Evolutionary conservation across 92 coral and sea anemone genomes (phyloP).

Genomic region (Epizoanthus scotinus): DNA sequence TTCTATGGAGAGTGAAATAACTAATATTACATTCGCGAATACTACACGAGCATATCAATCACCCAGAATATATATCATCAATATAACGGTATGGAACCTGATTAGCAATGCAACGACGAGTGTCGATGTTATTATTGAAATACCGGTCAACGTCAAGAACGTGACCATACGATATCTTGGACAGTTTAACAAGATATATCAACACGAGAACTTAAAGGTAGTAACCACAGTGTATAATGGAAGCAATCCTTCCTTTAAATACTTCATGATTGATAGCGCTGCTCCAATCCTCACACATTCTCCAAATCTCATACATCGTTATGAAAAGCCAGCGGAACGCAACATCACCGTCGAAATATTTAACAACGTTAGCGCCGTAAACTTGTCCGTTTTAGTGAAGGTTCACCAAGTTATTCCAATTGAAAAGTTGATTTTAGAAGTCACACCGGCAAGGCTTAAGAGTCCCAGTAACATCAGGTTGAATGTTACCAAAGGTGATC

Average conservation of each 20-base stretch:
- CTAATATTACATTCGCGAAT: not conserved
- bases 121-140: constrained; percentile 32
- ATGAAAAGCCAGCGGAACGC: constrained; percentile 42
- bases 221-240: constrained; percentile 37
- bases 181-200: constrained; percentile 47
- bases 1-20: not conserved
- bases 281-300: constrained; percentile 17
- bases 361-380: constrained; percentile 52
- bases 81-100: constrained; percentile 18
- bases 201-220: constrained; percentile 38
- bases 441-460: constrained; percentile 12
- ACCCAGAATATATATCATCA: constrained; percentile 37
- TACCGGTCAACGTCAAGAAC: constrained; percentile 15
- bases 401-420: constrained; percentile 31
- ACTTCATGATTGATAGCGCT: constrained; percentile 42
- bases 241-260: constrained; percentile 41
- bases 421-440: constrained; percentile 26
- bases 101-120: constrained; percentile 26
- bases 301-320: constrained; percentile 17
- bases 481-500: constrained; percentile 48
- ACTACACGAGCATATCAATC: constrained; percentile 32
- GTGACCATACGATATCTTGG: constrained; percentile 40
- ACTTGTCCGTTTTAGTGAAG: constrained; percentile 5
- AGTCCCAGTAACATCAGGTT: constrained; percentile 21
- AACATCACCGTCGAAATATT: constrained; percentile 42